Evolutionary conservation across 2,797 vertebrate species (phyloP), one percentile per base, ranked within the genome.

Genomic region (Trachops cirrhosus): DNA sequence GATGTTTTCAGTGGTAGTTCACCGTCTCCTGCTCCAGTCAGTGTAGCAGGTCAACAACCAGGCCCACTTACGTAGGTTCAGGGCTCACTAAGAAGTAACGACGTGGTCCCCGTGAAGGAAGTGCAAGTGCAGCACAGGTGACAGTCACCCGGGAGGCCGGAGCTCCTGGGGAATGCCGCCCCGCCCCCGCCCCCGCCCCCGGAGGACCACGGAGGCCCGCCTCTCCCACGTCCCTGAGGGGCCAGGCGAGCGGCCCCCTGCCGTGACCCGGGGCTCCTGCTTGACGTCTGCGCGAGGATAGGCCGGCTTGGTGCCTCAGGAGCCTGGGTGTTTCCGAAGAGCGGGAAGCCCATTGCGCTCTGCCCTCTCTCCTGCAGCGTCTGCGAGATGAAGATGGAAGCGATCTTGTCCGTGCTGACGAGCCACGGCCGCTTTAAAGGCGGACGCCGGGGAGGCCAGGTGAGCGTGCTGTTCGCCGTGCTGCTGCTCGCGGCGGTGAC

Each of bases 311-410:
- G 6, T 41, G 52, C 34, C 3, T 80, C 46, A 9, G 9, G 22
- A 26, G 74, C 71, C 83, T 16, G 64, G 16, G 3, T 22, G 32
- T 83, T 59, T 64, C n/a, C 71, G 79, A 32, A 92, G 79, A 77
- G 24, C 15, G n/a, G 6, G 54, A 67, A 54, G 29, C 34, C 93
- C 12, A 95, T 80, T 68, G 90, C 70, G 32, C 15, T 73, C 14
- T 78, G 34, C 44, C 89, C 88, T 77, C 86, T 52, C 62, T 93
- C 87, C 91, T 96, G 68, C 98, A 99, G 99, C 92, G 88, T 99
- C 87, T 98, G 98, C 6, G 99, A 99, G 98, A 98, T 99, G 37
- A 99, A 99, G 98, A 98, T 99, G 98, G 98, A 98, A 77, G 98
- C 98, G 29, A 98, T 99, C n/a, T 98, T 99, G 89, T 98, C 98